These are phyloP conservation scores for Epistrophella euchroma DNA, from an alignment of 2,888 invertebrate species.

Conservation along the genomic window DNA sequence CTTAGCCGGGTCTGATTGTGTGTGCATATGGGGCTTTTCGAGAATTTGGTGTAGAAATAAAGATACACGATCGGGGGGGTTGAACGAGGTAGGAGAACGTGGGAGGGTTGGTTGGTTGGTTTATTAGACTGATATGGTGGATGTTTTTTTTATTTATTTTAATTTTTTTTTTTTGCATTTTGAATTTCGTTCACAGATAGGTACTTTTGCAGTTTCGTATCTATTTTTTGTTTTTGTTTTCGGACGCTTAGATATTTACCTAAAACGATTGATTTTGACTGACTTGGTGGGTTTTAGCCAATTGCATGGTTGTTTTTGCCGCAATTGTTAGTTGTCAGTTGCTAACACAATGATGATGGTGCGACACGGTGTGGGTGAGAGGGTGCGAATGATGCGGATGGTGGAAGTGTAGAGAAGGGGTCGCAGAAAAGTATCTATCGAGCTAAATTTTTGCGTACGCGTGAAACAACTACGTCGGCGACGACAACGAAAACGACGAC, in stretches of 20 bases:
- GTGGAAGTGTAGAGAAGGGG: neutral
- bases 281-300: conserved; percentile 41
- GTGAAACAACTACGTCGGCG: conserved; percentile 36
- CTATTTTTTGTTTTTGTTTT: conserved; percentile 8
- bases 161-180: conserved; percentile 15
- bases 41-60: conserved; percentile 19
- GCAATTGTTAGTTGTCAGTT: conserved; percentile 37
- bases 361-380: neutral
- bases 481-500: conserved; percentile 8
- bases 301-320: conserved; percentile 40
- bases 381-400: neutral
- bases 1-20: conserved; percentile 57
- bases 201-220: conserved; percentile 27
- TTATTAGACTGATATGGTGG: conserved; percentile 65
- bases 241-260: conserved; percentile 27
- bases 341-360: conserved; percentile 4
- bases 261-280: conserved; percentile 59
- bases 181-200: conserved; percentile 32
- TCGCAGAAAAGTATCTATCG: conserved; percentile 20
- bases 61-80: conserved; percentile 19
- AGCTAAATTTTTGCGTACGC: conserved; percentile 56
- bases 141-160: conserved; percentile 25
- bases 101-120: conserved; percentile 65
- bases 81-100: conserved; percentile 39
- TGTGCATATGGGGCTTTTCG: conserved; percentile 16